Conservation (phyloP, 2,113 vertebrate species). For the Elephas maximus region DNA sequence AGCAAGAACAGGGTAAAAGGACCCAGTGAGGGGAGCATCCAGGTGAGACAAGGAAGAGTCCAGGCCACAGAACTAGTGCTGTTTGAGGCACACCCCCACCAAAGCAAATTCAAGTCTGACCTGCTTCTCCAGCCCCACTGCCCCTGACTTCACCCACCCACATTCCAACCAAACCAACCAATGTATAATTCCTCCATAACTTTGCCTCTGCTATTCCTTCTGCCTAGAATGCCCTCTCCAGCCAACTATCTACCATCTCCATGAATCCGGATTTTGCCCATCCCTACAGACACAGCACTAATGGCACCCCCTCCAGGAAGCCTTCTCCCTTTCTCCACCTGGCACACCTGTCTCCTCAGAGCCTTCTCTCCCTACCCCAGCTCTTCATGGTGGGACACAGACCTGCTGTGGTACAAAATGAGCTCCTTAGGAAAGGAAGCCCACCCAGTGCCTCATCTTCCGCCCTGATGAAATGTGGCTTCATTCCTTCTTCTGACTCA, state of each 20-base stretch:
- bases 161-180: neutral
- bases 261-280: neutral
- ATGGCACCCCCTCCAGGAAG: conserved; percentile 18
- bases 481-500: neutral
- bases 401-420: neutral
- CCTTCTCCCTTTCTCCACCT: neutral
- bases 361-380: neutral
- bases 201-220: neutral
- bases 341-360: neutral
- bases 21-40: neutral
- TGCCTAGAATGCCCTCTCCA: neutral
- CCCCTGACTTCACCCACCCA: neutral
- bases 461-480: no score
- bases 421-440: neutral
- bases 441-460: neutral
- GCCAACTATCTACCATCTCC: neutral
- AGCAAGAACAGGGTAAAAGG: neutral
- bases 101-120: neutral
- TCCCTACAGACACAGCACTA: neutral
- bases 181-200: neutral
- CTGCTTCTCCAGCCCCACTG: neutral
- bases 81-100: neutral
- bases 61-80: neutral
- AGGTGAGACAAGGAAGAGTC: neutral
- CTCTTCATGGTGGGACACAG: neutral